These are phyloP conservation scores for Porites lobata DNA, from an alignment of 92 coral and sea anemone genomes.

Conservation along the genomic window DNA sequence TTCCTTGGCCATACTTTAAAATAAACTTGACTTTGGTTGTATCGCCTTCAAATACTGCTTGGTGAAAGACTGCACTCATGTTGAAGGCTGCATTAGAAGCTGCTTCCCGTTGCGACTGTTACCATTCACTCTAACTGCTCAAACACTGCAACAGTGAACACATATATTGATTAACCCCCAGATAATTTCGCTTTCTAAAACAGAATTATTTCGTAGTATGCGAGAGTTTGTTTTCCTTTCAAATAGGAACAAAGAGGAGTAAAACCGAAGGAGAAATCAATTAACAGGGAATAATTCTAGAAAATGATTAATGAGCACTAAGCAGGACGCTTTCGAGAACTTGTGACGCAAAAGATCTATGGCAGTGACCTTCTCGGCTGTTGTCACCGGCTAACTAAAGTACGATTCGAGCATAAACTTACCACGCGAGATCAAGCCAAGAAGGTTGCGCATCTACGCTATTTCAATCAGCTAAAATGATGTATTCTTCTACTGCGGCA, in stretches of 20 bases:
- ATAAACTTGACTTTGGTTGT: slow-evolving; percentile 94
- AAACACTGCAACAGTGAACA: slow-evolving; percentile 14
- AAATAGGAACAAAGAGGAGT: slow-evolving; percentile 17
- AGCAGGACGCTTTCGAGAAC: no score
- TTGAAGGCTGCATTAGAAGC: neutral
- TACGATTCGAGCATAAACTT: neutral
- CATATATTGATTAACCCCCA: neutral
- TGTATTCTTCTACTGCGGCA: slow-evolving; percentile 4
- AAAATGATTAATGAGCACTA: neutral
- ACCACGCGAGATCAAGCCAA: neutral
- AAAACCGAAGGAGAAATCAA: neutral
- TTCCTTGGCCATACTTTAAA: slow-evolving; percentile 89
- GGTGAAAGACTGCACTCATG: slow-evolving; percentile 92
- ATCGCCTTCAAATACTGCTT: slow-evolving; percentile 96
- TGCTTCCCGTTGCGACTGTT: neutral
- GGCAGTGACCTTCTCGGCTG: no score
- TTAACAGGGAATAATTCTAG: slow-evolving; percentile 2
- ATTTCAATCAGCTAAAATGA: neutral
- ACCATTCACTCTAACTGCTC: neutral
- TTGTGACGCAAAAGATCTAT: neutral
- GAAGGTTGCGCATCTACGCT: no score
- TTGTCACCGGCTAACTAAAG: neutral
- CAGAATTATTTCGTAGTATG: slow-evolving; percentile 11
- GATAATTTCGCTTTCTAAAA: slow-evolving; percentile 21
- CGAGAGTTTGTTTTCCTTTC: slow-evolving; percentile 13